Evolutionary conservation across 2,797 vertebrate genomes (phyloP).

Genomic region (Darevskia mixta): DNA sequence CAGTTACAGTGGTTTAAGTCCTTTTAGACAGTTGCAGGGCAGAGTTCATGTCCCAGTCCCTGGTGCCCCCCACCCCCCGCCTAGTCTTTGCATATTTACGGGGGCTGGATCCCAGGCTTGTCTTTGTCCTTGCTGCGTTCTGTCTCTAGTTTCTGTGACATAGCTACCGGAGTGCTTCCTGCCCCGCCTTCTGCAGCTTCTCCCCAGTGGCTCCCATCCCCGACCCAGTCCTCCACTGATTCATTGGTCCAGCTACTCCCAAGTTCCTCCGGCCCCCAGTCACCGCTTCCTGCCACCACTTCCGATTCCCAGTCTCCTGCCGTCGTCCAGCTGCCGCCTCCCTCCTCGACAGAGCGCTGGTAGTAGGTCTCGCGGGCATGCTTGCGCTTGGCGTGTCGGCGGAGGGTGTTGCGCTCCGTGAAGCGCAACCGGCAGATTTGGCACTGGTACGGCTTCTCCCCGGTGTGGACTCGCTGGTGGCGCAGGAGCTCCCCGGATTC

Average conservation of each 20-base stretch:
- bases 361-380: conserved; percentile 84
- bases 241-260: conserved; percentile 28
- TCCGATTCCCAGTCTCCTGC: conserved; percentile 37
- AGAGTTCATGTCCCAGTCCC: background rate
- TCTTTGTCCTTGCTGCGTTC: conserved; percentile 23
- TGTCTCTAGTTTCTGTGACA: background rate
- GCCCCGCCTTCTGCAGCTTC: conserved; percentile 19
- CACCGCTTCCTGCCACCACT: conserved; percentile 22
- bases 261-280: conserved; percentile 39
- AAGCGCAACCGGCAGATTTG: conserved; percentile 90
- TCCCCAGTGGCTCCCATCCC: conserved; percentile 37
- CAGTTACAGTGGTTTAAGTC: background rate
- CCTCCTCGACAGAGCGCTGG: conserved; percentile 39
- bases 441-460: conserved; percentile 93
- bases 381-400: conserved; percentile 90
- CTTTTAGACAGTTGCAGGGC: background rate
- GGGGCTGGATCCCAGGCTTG: conserved; percentile 35
- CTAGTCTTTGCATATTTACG: conserved; percentile 15
- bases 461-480: conserved; percentile 91
- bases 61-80: background rate
- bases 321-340: conserved; percentile 34
- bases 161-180: background rate
- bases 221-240: conserved; percentile 28
- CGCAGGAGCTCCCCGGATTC: conserved; percentile 91
- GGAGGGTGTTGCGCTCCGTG: conserved; percentile 90